Evolutionary conservation across 2,888 invertebrate species (phyloP).

Genomic region (Ernsta delagoae): DNA sequence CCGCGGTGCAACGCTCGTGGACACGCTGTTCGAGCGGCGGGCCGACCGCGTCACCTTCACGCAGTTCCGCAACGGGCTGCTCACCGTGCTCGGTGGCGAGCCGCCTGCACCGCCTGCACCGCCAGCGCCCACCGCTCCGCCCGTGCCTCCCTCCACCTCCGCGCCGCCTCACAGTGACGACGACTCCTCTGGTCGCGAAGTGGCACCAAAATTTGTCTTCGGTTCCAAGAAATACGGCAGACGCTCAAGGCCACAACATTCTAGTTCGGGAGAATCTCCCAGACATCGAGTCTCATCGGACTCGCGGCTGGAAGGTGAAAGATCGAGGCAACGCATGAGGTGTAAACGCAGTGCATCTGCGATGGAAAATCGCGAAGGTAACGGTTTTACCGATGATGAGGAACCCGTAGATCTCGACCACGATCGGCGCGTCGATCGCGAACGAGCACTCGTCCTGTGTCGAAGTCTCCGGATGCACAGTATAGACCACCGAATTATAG

Average conservation of each 20-base stretch:
- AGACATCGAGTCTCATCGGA: conserved; percentile 64
- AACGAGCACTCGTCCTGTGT: conserved; percentile 68
- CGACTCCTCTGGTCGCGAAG: conserved; percentile 88
- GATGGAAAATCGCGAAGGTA: conserved; percentile 54
- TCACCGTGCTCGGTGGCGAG: conserved; percentile 87
- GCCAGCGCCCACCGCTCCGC: conserved; percentile 44
- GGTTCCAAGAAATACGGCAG: conserved; percentile 91
- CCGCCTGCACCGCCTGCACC: conserved; percentile 46
- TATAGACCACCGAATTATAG: conserved; percentile 63
- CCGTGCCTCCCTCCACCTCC: conserved; percentile 49
- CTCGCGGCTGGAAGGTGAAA: conserved; percentile 62
- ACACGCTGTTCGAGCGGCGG: conserved; percentile 83
- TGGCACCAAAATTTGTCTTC: conserved; percentile 89
- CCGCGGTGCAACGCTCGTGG: conserved; percentile 86
- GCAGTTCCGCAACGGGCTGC: conserved; percentile 90
- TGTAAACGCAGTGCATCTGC: conserved; percentile 65
- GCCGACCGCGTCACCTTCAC: conserved; percentile 86
- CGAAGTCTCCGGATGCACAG: conserved; percentile 68
- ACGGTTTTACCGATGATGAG: conserved; percentile 42
- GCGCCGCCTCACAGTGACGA: conserved; percentile 64
- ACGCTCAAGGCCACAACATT: conserved; percentile 86
- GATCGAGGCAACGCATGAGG: conserved; percentile 55
- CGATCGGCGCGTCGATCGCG: conserved; percentile 63
- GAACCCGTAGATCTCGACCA: conserved; percentile 57
- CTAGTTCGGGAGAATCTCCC: conserved; percentile 47